phyloP scores from a whole-genome alignment of 2,113 vertebrate species.

The Dunckerocampus dactyliophorus region DNA sequence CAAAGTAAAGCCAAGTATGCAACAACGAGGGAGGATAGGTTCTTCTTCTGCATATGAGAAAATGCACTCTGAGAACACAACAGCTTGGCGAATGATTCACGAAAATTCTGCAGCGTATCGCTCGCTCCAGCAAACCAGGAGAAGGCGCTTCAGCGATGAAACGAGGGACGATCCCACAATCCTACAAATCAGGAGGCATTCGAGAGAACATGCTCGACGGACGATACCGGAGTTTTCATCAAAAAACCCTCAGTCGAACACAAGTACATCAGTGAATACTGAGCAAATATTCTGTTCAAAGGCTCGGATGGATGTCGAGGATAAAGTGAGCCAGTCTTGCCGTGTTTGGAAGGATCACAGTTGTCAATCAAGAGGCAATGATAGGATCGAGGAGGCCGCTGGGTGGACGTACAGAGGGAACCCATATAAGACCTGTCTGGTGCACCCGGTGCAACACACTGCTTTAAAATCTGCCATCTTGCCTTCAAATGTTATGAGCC shows the following conservation, averaged over 20 bases:
- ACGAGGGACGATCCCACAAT: constrained; percentile 9
- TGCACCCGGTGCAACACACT: constrained; percentile 14
- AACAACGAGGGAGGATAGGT: too few species aligned
- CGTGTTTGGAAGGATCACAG: constrained; percentile 35
- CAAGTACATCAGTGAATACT: neutral
- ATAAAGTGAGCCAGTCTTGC: constrained; percentile 20
- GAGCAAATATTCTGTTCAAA: constrained; percentile 17
- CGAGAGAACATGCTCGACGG: constrained; percentile 9
- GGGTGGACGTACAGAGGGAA: constrained; percentile 19
- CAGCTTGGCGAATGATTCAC: neutral
- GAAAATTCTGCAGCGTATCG: constrained; percentile 10
- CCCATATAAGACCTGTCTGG: constrained; percentile 23
- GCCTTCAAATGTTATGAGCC: neutral
- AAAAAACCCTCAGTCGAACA: neutral
- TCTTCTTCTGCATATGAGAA: constrained; percentile 4
- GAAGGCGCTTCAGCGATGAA: constrained; percentile 1
- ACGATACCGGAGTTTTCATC: neutral
- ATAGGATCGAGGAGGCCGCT: constrained; percentile 11
- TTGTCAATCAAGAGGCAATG: constrained; percentile 35
- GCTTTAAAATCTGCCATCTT: neutral
- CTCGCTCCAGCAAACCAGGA: constrained; percentile 22
- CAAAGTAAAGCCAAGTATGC: neutral
- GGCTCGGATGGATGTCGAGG: constrained; percentile 20
- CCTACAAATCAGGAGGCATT: constrained; percentile 1
- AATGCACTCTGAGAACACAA: constrained; percentile 14